Evolutionary conservation across 2,113 vertebrate genomes (phyloP).

Genomic region (Lepidothrix coronata): DNA sequence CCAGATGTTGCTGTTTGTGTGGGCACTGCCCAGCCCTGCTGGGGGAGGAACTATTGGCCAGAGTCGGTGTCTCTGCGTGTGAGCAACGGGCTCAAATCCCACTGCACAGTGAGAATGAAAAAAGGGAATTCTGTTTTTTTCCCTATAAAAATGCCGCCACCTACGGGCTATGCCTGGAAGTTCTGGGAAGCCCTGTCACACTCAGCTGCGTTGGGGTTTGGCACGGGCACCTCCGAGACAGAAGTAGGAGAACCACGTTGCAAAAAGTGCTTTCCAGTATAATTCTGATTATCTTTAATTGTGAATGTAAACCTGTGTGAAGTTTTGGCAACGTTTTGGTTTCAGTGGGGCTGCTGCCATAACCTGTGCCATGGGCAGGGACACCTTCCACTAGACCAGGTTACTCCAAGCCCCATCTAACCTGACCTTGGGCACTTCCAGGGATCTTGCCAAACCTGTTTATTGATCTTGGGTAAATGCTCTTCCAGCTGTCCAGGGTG

Average conservation of each 20-base stretch:
- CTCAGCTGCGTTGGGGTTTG: neutral
- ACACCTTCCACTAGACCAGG: neutral
- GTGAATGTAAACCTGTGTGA: neutral
- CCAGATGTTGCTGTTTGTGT: neutral
- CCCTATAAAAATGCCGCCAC: neutral
- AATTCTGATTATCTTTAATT: neutral
- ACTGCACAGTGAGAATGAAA: fast-evolving
- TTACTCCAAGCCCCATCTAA: neutral
- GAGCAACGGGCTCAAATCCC: neutral
- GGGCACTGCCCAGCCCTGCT: neutral
- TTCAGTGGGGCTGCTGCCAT: neutral
- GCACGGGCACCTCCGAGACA: neutral
- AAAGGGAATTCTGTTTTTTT: neutral
- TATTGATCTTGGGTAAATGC: fast-evolving
- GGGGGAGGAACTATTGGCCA: neutral
- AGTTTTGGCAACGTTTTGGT: neutral
- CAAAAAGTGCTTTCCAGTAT: neutral
- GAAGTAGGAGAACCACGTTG: neutral
- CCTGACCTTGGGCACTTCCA: neutral
- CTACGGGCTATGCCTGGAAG: conserved; percentile 18
- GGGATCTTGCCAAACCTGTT: neutral
- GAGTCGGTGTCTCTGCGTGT: neutral
- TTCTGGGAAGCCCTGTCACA: neutral
- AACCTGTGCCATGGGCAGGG: neutral
- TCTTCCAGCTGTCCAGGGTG: no score